Percentiles rank a stretch among this genome's conserved stretches.
Evolutionary conservation across 2,797 vertebrate species (phyloP).

Genomic region (Antrozous pallidus): DNA sequence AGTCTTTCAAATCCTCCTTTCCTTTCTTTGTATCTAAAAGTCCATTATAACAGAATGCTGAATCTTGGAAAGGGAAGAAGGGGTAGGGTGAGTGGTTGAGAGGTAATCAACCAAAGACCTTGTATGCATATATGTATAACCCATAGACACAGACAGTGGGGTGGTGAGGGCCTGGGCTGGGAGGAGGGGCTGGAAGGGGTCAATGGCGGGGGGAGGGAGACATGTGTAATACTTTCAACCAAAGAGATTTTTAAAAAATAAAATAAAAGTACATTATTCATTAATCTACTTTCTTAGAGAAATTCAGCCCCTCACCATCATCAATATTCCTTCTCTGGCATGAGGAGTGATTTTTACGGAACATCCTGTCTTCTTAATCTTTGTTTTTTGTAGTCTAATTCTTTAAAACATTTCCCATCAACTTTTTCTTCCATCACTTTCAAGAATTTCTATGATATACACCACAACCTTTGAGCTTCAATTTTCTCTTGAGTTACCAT

Average conservation of each 20-base stretch:
- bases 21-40: not conserved
- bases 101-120: too few relatives aligned
- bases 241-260: not conserved
- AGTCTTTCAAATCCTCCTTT: slow-evolving; percentile 16
- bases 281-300: slow-evolving; percentile 27
- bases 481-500: slow-evolving; percentile 6
- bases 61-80: too few relatives aligned
- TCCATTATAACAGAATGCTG: not conserved
- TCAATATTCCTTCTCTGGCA: not conserved
- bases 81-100: too few relatives aligned
- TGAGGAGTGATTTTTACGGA: not conserved
- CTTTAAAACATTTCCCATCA: slow-evolving; percentile 22
- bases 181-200: too few relatives aligned
- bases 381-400: slow-evolving; percentile 17
- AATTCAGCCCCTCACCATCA: not conserved
- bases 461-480: not conserved
- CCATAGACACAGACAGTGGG: too few relatives aligned
- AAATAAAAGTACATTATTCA: slow-evolving; percentile 31
- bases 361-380: not conserved
- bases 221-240: too few relatives aligned
- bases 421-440: not conserved
- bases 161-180: too few relatives aligned
- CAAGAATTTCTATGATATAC: not conserved
- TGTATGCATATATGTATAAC: too few relatives aligned
- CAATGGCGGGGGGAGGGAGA: too few relatives aligned